Evolutionary conservation across 2,113 vertebrate species (phyloP), one percentile per base, ranked within the genome.

Genomic region (Sander vitreus): DNA sequence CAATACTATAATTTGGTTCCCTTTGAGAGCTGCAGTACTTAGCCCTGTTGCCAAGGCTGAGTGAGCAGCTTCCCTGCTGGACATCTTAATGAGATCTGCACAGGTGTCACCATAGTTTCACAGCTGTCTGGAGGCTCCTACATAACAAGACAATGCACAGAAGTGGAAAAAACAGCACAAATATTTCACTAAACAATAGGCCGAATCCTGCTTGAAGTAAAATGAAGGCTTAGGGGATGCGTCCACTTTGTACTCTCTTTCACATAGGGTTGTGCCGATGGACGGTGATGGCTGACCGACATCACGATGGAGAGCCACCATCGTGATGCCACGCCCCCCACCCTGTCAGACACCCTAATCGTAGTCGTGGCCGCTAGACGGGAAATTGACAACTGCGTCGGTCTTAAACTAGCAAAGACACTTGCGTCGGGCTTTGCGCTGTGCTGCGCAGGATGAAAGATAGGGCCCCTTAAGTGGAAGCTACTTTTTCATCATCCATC

Each of bases 71-170:
- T 86, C 80, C 88, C 90, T 58, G 59, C 83, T 72, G 81, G 89
- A 89, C 87, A 83, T 77, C 85, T 88, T 94, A 92, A 94, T 92
- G 92, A 92, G 90, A 92, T 77, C 66, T 75, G 59, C 78, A 77
- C 88, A 85, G 87, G 92, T 92, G 93, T 94, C 91, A 80, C 92
- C 90, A 84, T 88, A 85, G 92, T 90, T 92, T 94, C 88, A 76
- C 87, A 89, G 83, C 80, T 88, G 78, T 84, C 91, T 89, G 76
- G 81, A 85, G 85, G 75, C 71, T 80, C 70, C 67, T 23, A 80
- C 70, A 89, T 50, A 78, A 64, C 66, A 80, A 85, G 80, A 73
- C 78, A 81, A 89, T 58, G 54, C 45, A 73, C 66, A 80, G 48
- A 83, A 51, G 74, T 50, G 76, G 68, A 81, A 75, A 75, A 54